A percentile compares a stretch with the other conserved stretches of the same genome.
phyloP scores from a whole-genome alignment of 2,797 vertebrate genomes.

The Pseudomugil tenellus region DNA sequence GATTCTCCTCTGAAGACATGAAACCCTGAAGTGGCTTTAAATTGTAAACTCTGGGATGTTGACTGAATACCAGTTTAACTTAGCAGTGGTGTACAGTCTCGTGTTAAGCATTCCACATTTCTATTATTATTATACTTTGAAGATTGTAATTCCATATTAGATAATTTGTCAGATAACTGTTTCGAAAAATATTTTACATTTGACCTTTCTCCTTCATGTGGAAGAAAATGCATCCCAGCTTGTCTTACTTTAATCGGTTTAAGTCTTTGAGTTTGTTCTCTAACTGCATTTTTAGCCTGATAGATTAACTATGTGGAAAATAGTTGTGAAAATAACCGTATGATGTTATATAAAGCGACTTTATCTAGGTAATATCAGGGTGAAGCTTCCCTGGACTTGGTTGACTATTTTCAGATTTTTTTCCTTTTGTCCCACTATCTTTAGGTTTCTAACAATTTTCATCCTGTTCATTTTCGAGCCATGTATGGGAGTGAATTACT shows the following conservation, averaged over 20 bases:
- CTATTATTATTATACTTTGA: background rate
- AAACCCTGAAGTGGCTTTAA: conserved; percentile 16
- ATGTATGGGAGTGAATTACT: conserved; percentile 55
- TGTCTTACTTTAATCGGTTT: background rate
- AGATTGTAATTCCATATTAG: background rate
- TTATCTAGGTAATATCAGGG: background rate
- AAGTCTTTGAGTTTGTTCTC: background rate
- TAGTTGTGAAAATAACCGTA: background rate
- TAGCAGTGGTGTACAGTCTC: background rate
- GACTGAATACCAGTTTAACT: background rate
- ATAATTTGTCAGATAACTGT: background rate
- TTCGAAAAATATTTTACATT: background rate
- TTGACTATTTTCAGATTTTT: conserved; percentile 4
- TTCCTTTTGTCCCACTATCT: background rate
- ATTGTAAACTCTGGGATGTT: background rate
- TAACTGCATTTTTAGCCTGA: background rate
- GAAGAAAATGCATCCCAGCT: background rate
- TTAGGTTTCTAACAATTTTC: conserved; percentile 12
- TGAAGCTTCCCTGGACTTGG: background rate
- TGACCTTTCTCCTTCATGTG: background rate
- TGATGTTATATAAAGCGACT: background rate
- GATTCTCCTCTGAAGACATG: conserved; percentile 37
- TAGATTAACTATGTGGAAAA: background rate
- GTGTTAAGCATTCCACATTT: background rate
- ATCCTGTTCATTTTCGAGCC: conserved; percentile 41